phyloP scores from a whole-genome alignment of 2,797 vertebrate genomes.

The Parotocinclus haroldoi region DNA sequence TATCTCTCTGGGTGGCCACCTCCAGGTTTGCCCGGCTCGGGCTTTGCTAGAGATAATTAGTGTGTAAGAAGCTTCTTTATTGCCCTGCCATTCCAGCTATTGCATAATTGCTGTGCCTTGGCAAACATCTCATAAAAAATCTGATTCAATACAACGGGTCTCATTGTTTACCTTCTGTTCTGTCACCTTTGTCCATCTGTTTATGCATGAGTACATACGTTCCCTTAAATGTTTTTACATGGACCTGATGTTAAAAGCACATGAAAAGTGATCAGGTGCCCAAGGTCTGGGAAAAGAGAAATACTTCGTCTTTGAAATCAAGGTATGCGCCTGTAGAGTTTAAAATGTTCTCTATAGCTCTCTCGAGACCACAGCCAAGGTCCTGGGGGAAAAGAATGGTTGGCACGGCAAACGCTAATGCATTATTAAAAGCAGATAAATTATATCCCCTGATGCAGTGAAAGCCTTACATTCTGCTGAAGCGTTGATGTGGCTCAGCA shows the following conservation, averaged over 20 bases:
- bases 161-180: slow-evolving; percentile 25
- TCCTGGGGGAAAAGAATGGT: slow-evolving; percentile 42
- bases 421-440: slow-evolving; percentile 53
- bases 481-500: slow-evolving; percentile 44
- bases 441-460: slow-evolving; percentile 46
- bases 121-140: slow-evolving; percentile 15
- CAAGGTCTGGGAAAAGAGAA: slow-evolving; percentile 9
- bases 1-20: slow-evolving; percentile 29
- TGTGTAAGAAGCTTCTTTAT: slow-evolving; percentile 42
- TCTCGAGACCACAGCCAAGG: slow-evolving; percentile 38
- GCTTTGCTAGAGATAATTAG: slow-evolving; percentile 43
- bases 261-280: not conserved
- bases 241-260: not conserved
- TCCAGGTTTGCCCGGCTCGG: slow-evolving; percentile 26
- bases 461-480: slow-evolving; percentile 47
- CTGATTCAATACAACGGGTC: slow-evolving; percentile 16
- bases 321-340: slow-evolving; percentile 33
- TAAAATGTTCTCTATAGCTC: slow-evolving; percentile 38
- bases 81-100: not conserved
- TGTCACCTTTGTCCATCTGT: slow-evolving; percentile 6
- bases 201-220: slow-evolving; percentile 9
- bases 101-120: slow-evolving; percentile 24
- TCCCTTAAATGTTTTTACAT: slow-evolving; percentile 14
- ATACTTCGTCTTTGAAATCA: slow-evolving; percentile 36
- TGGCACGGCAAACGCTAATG: slow-evolving; percentile 49